Percentiles rank a stretch among this genome's conserved stretches.
These are phyloP conservation scores for Thyatira batis DNA, from an alignment of 2,888 invertebrate genomes.

Conservation along the genomic window DNA sequence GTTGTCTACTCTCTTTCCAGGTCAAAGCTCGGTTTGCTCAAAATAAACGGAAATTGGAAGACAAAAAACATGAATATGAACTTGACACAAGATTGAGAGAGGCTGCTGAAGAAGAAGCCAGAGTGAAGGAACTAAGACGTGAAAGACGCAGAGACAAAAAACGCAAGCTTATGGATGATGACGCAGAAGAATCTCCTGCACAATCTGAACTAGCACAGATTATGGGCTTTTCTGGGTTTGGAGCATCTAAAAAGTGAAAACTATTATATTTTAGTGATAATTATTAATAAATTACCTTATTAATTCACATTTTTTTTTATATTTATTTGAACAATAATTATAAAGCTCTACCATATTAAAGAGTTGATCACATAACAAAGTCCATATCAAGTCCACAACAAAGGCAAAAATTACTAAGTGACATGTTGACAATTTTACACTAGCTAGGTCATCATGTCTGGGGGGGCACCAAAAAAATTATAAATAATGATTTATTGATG, in stretches of 20 bases:
- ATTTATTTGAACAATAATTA: too few species aligned
- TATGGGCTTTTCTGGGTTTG: slow-evolving; percentile 98
- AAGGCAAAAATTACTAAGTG: too few species aligned
- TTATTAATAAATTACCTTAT: too few species aligned
- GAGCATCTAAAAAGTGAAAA: slow-evolving; percentile 90
- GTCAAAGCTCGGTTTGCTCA: slow-evolving; percentile 94
- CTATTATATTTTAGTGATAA: slow-evolving; percentile 4
- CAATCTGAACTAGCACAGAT: slow-evolving; percentile 91
- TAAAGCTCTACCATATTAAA: too few species aligned
- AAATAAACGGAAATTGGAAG: slow-evolving; percentile 97
- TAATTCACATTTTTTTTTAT: too few species aligned
- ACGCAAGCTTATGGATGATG: slow-evolving; percentile 88
- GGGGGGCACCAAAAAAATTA: too few species aligned
- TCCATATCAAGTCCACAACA: too few species aligned
- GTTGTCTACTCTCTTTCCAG: slow-evolving; percentile 41
- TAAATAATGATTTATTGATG: too few species aligned
- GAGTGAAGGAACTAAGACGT: slow-evolving; percentile 92
- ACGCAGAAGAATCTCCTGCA: slow-evolving; percentile 72
- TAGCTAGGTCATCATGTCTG: too few species aligned
- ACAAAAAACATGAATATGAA: slow-evolving; percentile 98
- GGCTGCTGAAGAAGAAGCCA: slow-evolving; percentile 97
- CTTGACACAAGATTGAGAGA: slow-evolving; percentile 94
- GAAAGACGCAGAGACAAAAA: slow-evolving; percentile 95
- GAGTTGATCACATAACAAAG: too few species aligned
- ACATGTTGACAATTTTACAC: too few species aligned